phyloP scores from a whole-genome alignment of 92 coral and sea anemone genomes.

The Porites divaricata region DNA sequence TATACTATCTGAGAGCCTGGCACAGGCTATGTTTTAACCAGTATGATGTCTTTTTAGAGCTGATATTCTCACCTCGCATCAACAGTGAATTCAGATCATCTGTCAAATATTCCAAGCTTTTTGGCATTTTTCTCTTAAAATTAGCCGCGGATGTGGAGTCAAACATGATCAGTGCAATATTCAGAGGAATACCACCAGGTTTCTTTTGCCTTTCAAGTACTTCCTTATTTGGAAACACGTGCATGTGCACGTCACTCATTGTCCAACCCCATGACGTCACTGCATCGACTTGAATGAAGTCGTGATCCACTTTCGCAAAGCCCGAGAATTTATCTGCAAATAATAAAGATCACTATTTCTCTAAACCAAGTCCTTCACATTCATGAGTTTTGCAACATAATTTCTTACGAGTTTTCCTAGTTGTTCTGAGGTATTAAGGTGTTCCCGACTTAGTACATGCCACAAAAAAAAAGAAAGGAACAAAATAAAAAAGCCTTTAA shows the following conservation, averaged over 20 bases:
- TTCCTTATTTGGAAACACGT: conserved; percentile 63
- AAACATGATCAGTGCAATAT: conserved; percentile 75
- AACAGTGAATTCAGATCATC: conserved; percentile 57
- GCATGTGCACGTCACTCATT: conserved; percentile 63
- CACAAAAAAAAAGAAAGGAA: too few species aligned
- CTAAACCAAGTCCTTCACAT: too few species aligned
- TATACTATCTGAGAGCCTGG: too few species aligned
- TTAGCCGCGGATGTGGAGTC: conserved; percentile 89
- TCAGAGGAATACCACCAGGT: conserved; percentile 67
- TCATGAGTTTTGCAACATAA: too few species aligned
- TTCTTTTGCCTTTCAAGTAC: conserved; percentile 51
- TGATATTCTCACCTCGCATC: conserved; percentile 53
- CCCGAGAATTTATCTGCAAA: conserved; percentile 50
- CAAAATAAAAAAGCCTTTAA: too few species aligned
- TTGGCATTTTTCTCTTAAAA: conserved; percentile 74
- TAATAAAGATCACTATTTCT: too few species aligned
- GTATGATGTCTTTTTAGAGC: not conserved
- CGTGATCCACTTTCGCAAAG: conserved; percentile 55
- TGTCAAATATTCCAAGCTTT: conserved; percentile 54
- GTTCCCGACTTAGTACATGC: too few species aligned
- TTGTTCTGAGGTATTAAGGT: too few species aligned
- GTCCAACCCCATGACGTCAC: conserved; percentile 26
- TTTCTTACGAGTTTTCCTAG: too few species aligned
- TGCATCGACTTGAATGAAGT: conserved; percentile 80
- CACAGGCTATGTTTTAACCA: too few species aligned